A percentile compares a stretch with the other conserved stretches of the same genome.
phyloP scores from a whole-genome alignment of 2,888 invertebrate genomes.

The Drosophila prostipennis region DNA sequence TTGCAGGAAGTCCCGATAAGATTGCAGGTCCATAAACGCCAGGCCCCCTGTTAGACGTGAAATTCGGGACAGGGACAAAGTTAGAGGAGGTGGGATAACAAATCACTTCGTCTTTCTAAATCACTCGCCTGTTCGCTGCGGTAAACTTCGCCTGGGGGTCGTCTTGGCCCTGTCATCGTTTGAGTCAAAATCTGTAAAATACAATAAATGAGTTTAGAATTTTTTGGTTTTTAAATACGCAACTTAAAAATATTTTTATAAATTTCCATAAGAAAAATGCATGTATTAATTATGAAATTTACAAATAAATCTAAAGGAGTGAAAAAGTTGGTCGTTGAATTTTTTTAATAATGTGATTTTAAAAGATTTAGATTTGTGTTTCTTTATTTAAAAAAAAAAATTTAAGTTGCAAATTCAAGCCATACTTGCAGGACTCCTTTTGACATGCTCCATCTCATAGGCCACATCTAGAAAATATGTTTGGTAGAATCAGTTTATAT shows the following conservation, averaged over 20 bases:
- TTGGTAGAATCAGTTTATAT: neutral
- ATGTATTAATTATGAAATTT: too few relatives aligned
- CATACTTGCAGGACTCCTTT: neutral
- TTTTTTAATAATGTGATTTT: too few relatives aligned
- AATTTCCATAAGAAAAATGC: too few relatives aligned
- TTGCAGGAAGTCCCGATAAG: conserved; percentile 39
- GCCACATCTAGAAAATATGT: neutral
- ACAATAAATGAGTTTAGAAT: too few relatives aligned
- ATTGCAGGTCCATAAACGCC: conserved; percentile 39
- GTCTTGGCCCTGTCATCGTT: neutral
- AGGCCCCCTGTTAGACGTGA: conserved; percentile 7
- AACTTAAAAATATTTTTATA: too few relatives aligned
- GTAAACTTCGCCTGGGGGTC: neutral
- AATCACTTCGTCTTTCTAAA: conserved; percentile 6
- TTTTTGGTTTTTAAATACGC: too few relatives aligned
- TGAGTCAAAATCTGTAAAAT: neutral
- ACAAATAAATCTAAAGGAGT: too few relatives aligned
- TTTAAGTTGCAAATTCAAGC: neutral
- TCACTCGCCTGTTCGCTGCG: neutral
- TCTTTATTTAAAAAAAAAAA: too few relatives aligned
- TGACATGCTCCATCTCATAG: neutral
- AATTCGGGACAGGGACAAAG: neutral
- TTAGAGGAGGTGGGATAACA: neutral
- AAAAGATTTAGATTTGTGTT: too few relatives aligned
- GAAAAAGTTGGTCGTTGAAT: too few relatives aligned